Evolutionary conservation across 2,113 vertebrate species (phyloP).

Genomic region (Electrona antarctica): DNA sequence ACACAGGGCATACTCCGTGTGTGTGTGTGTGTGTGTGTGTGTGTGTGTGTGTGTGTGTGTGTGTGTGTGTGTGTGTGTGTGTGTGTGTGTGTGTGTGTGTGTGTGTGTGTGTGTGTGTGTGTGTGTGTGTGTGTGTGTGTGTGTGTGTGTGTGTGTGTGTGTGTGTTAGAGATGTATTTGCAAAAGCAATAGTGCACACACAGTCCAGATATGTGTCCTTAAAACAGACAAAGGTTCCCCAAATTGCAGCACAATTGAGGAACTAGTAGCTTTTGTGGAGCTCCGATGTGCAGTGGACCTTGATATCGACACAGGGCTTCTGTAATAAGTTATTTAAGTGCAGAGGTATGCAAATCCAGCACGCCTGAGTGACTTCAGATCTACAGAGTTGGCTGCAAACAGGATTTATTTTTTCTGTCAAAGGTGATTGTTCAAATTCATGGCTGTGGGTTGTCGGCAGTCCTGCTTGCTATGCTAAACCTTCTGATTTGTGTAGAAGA

Average conservation of each 20-base stretch:
- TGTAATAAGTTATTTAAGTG: constrained; percentile 49
- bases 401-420: constrained; percentile 24
- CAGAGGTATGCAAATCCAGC: constrained; percentile 54
- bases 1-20: background rate
- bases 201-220: background rate
- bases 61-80: constrained; percentile 28
- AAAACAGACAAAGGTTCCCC: constrained; percentile 25
- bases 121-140: no score
- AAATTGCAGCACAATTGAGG: constrained; percentile 43
- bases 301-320: constrained; percentile 48
- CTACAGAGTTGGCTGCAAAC: constrained; percentile 23
- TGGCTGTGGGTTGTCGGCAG: constrained; percentile 13
- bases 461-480: constrained; percentile 12
- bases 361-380: constrained; percentile 21
- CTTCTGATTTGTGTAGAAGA: constrained; percentile 12
- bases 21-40: constrained; percentile 1
- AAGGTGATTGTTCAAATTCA: constrained; percentile 36
- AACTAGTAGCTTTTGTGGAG: constrained; percentile 38
- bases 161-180: no score
- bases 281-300: constrained; percentile 49
- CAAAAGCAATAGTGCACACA: background rate
- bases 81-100: no score
- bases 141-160: no score
- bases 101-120: no score
- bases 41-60: no score